These are phyloP conservation scores for Calameuta pallipes DNA, from an alignment of 2,888 invertebrate species.

Conservation along the genomic window DNA sequence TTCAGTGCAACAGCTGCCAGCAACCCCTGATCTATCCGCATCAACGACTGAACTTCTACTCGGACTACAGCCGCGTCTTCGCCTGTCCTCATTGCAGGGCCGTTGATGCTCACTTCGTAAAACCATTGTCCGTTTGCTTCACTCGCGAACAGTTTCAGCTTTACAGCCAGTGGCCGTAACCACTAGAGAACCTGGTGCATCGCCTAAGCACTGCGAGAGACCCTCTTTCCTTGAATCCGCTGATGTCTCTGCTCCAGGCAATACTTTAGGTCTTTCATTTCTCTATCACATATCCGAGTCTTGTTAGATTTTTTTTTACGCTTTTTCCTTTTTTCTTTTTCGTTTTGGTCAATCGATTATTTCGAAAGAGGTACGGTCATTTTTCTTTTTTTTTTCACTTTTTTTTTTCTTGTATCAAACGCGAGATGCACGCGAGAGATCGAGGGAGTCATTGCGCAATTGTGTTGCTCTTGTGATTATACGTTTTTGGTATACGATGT, in stretches of 20 bases:
- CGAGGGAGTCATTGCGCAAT: not conserved
- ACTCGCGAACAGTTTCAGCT: slow-evolving; percentile 78
- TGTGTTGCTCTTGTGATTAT: not conserved
- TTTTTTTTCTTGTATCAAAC: not conserved
- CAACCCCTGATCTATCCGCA: slow-evolving; percentile 88
- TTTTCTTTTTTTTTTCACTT: not conserved
- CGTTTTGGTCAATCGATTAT: not conserved
- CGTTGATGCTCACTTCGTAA: slow-evolving; percentile 94
- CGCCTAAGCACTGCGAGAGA: slow-evolving; percentile 49
- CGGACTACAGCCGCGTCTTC: slow-evolving; percentile 93
- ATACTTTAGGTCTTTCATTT: slow-evolving; percentile 23
- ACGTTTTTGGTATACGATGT: not conserved
- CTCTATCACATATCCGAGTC: not conserved
- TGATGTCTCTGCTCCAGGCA: slow-evolving; percentile 55
- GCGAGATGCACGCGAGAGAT: not conserved
- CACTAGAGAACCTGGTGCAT: slow-evolving; percentile 57
- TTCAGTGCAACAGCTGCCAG: slow-evolving; percentile 93
- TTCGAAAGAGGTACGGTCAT: not conserved
- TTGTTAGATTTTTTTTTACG: not conserved
- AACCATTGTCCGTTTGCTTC: slow-evolving; percentile 87
- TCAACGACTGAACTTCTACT: slow-evolving; percentile 90
- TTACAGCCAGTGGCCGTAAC: slow-evolving; percentile 89
- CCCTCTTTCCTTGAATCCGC: slow-evolving; percentile 54
- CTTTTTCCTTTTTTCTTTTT: not conserved
- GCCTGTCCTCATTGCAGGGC: slow-evolving; percentile 92